These are phyloP conservation scores for Troglohyphantes excavatus DNA, from an alignment of 2,888 invertebrate genomes.

Conservation along the genomic window DNA sequence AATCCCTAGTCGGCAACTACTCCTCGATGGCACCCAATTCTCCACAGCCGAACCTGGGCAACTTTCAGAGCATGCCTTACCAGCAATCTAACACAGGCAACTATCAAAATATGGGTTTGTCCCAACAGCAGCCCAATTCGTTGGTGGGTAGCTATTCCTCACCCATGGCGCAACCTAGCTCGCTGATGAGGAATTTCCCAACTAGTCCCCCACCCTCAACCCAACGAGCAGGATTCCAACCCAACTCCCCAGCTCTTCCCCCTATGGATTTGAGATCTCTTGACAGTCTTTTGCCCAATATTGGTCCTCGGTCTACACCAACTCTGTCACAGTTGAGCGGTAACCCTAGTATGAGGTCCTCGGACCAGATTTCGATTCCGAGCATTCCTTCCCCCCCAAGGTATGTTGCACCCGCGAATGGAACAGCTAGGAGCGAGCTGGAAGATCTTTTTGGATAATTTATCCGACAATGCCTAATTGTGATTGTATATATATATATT, in stretches of 20 bases:
- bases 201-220: not conserved
- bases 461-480: not conserved
- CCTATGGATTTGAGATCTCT: conserved; percentile 62
- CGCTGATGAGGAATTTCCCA: not conserved
- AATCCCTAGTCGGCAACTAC: not conserved
- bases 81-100: not conserved
- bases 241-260: not conserved
- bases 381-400: conserved; percentile 46
- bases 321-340: conserved; percentile 62
- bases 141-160: conserved; percentile 5
- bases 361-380: conserved; percentile 6
- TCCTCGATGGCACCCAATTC: conserved; percentile 1
- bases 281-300: conserved; percentile 67
- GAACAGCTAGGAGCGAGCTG: conserved; percentile 75
- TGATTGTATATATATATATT: conserved; percentile 33
- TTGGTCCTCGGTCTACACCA: conserved; percentile 36
- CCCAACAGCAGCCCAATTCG: not conserved
- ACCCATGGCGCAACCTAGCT: not conserved
- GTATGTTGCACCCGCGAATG: conserved; percentile 18
- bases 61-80: not conserved
- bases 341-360: not conserved
- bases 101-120: not conserved
- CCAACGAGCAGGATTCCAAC: conserved; percentile 28
- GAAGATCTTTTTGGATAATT: conserved; percentile 78
- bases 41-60: not conserved